Evolutionary conservation across 2,113 vertebrate species (phyloP), one percentile per base, ranked within the genome.

Genomic region (Oreochromis tanganicae): DNA sequence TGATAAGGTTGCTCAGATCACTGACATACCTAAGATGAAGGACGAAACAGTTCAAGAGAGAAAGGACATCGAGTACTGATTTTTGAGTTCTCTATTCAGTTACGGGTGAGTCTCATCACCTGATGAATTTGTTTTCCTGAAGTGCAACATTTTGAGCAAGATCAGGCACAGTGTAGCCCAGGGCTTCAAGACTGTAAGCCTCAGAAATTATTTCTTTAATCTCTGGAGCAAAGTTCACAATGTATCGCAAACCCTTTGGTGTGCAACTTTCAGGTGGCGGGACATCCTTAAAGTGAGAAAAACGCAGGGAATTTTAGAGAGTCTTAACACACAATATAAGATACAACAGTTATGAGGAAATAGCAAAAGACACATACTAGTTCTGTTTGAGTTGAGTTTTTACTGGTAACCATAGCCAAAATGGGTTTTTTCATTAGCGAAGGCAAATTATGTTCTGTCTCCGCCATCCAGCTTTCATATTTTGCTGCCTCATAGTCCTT

Each of bases 151-250:
- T 97, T 86, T 96, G 92, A 0, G 96, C 97, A 17, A 96, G 80
- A 36, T 97, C 94, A 2, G 97, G 97, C 32, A 99, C 86, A 41
- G 93, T 13, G 88, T 97, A 97, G 0, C 96, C 97, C 17, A 98
- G 92, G 3, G 96, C 96, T 56, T 97, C 96, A 94, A 99, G 94
- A 93, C 96, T 95, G 48, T 97, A 97, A 8, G 97, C 88, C 93
- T 99, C 98, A 4, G 57, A 93, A 7, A 99, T 97, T 3, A 98
- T 96, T 94, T 98, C 97, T 66, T 36, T 96, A 29, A 99, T 94
- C 46, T 92, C 43, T 2, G 96, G 96, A 14, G 97, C 89, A 95
- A 98, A 98, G 91, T 98, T 98, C 50, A 99, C 96, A 3, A 36
- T 2, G 7, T 97, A 99, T 4, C 2, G 27, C 1, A 91, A 0